These are phyloP conservation scores for Drosophila mojavensis DNA, from an alignment of 1,140 invertebrate genomes.

Conservation along the genomic window DNA sequence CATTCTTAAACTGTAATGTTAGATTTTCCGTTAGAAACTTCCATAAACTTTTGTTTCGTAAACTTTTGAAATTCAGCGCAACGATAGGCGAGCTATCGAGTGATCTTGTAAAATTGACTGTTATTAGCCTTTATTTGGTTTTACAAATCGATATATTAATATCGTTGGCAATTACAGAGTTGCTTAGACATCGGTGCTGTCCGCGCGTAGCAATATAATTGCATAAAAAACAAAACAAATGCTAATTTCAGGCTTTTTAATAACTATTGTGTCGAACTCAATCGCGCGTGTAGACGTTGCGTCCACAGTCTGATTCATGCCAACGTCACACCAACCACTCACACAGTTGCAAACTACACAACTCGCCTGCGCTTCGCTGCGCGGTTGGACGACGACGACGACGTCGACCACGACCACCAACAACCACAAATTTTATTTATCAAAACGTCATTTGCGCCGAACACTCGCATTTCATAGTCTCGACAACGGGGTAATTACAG, in stretches of 20 bases:
- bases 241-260: conserved; percentile 31
- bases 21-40: background rate
- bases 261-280: conserved; percentile 30
- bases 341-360: background rate
- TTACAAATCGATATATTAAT: conserved; percentile 10
- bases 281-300: conserved; percentile 22
- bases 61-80: background rate
- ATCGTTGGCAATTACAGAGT: conserved; percentile 26
- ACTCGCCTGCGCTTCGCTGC: conserved; percentile 10
- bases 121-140: no score
- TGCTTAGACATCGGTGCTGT: conserved; percentile 8
- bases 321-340: conserved; percentile 24
- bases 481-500: conserved; percentile 9
- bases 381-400: conserved; percentile 19
- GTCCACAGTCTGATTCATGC: conserved; percentile 39
- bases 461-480: conserved; percentile 33
- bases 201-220: conserved; percentile 40
- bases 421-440: conserved; percentile 37
- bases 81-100: background rate
- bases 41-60: no score
- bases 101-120: background rate
- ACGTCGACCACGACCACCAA: background rate
- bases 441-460: conserved; percentile 42
- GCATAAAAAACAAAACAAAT: conserved; percentile 48
- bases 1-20: background rate